A percentile compares a stretch with the other conserved stretches of the same genome.
Conservation (phyloP, 2,113 vertebrate genomes). For the Artemisiospiza belli region DNA sequence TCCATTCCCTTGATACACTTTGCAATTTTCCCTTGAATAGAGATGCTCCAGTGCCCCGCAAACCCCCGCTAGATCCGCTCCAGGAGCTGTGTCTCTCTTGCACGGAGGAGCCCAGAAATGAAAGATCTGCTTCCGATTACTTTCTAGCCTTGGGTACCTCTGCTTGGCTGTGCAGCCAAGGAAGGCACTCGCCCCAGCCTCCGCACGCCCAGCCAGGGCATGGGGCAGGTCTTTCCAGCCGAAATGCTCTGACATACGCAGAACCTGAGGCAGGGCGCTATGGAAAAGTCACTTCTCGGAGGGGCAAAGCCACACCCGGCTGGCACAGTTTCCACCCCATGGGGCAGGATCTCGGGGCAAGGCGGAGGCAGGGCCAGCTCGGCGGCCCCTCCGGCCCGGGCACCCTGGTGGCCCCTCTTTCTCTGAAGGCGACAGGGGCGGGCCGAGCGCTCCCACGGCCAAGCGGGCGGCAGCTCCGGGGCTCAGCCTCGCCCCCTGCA, state of each 20-base stretch:
- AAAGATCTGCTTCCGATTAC: not conserved
- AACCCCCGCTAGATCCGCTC: not conserved
- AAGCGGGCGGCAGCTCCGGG: not conserved
- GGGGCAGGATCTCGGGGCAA: too few species aligned
- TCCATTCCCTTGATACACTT: not conserved
- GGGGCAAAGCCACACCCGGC: not conserved
- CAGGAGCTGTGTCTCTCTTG: too few species aligned
- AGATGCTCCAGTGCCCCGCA: not conserved
- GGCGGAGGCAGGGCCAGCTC: not conserved
- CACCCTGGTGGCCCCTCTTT: not conserved
- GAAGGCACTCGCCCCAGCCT: accelerated
- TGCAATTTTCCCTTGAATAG: not conserved
- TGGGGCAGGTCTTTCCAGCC: not conserved
- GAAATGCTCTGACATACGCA: accelerated
- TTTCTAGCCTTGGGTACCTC: not conserved
- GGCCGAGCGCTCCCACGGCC: accelerated
- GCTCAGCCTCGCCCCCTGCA: conserved; percentile 27
- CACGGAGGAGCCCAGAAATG: not conserved
- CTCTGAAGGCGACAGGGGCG: accelerated
- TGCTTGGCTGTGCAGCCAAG: not conserved
- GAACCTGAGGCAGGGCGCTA: not conserved
- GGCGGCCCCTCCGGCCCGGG: accelerated
- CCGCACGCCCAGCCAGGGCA: not conserved
- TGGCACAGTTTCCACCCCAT: accelerated
- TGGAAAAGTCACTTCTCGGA: accelerated